Conservation (phyloP, 2,113 vertebrate genomes). For the Tringa solitaria region DNA sequence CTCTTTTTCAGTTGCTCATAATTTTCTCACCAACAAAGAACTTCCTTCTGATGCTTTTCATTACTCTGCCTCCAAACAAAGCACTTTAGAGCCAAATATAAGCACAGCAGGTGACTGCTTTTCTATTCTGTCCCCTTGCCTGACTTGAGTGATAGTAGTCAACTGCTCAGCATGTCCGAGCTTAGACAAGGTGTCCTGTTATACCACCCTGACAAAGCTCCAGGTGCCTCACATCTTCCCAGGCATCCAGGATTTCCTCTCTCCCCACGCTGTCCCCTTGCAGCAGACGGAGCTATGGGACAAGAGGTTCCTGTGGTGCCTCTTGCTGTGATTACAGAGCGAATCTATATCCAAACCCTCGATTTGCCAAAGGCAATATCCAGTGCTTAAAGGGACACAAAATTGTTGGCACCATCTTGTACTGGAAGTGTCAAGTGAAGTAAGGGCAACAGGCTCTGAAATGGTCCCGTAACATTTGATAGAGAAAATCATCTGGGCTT, state of each 20-base stretch:
- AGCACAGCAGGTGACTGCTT: background rate
- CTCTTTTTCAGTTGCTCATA: background rate
- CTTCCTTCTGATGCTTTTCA: conserved; percentile 18
- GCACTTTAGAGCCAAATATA: conserved; percentile 12
- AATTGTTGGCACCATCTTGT: background rate
- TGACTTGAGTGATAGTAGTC: background rate
- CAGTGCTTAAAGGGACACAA: background rate
- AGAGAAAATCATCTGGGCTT: background rate
- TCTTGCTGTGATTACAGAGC: background rate
- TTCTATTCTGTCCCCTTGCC: background rate
- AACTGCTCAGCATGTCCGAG: accelerated
- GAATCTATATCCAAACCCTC: background rate
- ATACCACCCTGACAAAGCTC: background rate
- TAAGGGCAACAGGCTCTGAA: background rate
- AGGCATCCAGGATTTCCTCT: background rate
- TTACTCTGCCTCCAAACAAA: conserved; percentile 39
- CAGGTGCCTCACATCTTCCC: background rate
- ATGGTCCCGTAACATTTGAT: background rate
- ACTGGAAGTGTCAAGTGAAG: background rate
- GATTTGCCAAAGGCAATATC: background rate
- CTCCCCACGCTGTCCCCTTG: background rate
- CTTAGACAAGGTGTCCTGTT: background rate
- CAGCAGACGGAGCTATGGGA: background rate
- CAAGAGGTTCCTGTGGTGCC: background rate
- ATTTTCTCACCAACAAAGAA: conserved; percentile 46